A percentile compares a stretch with the other conserved stretches of the same genome.
These are phyloP conservation scores for Bombycilla garrulus DNA, from an alignment of 2,113 vertebrate genomes.

Conservation along the genomic window DNA sequence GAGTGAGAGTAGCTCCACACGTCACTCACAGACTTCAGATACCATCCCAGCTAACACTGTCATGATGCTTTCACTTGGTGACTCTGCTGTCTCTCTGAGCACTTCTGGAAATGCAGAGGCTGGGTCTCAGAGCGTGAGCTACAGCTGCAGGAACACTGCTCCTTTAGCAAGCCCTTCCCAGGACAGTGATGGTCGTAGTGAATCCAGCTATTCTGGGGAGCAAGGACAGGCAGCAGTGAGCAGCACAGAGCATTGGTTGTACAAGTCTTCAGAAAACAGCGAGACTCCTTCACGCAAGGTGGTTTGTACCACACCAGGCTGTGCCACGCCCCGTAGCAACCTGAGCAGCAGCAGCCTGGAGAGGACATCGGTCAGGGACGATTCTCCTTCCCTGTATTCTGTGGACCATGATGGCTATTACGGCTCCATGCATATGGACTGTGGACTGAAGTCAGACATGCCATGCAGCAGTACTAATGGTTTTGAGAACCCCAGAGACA, in stretches of 20 bases:
- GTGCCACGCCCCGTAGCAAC: constrained; percentile 83
- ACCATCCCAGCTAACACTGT: constrained; percentile 52
- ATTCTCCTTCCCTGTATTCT: constrained; percentile 84
- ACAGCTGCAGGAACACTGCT: constrained; percentile 35
- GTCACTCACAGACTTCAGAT: constrained; percentile 62
- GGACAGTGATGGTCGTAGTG: constrained; percentile 73
- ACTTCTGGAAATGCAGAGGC: constrained; percentile 64
- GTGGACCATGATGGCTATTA: constrained; percentile 87
- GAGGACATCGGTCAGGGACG: constrained; percentile 76
- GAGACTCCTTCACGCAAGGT: constrained; percentile 67
- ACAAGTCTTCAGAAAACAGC: constrained; percentile 73
- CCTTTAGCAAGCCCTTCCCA: constrained; percentile 47
- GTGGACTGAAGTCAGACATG: constrained; percentile 73
- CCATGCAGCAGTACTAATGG: constrained; percentile 66
- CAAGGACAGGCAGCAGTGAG: constrained; percentile 66
- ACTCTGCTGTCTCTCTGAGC: constrained; percentile 69
- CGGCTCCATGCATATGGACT: constrained; percentile 79
- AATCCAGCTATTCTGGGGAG: constrained; percentile 78
- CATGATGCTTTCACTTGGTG: constrained; percentile 67
- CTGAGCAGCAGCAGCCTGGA: constrained; percentile 86
- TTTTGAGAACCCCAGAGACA: constrained; percentile 81
- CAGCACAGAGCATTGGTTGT: constrained; percentile 80
- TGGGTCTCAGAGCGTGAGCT: constrained; percentile 65
- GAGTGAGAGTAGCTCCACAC: constrained; percentile 59
- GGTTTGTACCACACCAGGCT: constrained; percentile 74